Conservation (phyloP, 2,797 vertebrate species). For the Arnoldichthys spilopterus region DNA sequence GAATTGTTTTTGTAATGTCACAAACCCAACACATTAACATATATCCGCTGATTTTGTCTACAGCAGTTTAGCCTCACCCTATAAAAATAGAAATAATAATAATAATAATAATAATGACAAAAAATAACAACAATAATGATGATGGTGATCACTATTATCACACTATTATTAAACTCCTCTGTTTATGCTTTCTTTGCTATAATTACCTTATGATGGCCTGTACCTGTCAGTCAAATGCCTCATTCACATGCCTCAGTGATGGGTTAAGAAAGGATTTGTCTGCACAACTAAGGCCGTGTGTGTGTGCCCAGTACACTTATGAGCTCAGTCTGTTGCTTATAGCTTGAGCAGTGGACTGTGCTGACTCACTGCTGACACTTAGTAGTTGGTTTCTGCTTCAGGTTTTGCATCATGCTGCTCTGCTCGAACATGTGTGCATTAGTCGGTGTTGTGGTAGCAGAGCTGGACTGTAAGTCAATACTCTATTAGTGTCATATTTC, state of each 20-base stretch:
- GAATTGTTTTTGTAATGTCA: too few species aligned
- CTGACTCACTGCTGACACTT: conserved; percentile 2
- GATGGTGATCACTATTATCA: too few species aligned
- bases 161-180: background rate
- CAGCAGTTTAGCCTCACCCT: too few species aligned
- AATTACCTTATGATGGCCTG: background rate
- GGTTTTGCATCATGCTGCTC: background rate
- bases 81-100: too few species aligned
- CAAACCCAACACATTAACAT: too few species aligned
- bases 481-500: background rate
- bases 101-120: too few species aligned
- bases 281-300: background rate
- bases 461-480: background rate
- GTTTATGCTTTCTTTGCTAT: background rate
- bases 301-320: background rate
- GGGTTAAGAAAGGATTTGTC: background rate
- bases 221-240: background rate
- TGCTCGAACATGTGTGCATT: background rate
- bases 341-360: background rate
- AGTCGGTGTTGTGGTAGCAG: background rate
- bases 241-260: background rate
- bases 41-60: too few species aligned
- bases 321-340: background rate
- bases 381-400: background rate
- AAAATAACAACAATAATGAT: too few species aligned